Conservation (phyloP, 2,888 invertebrate species). For the Platycheirus albimanus region DNA sequence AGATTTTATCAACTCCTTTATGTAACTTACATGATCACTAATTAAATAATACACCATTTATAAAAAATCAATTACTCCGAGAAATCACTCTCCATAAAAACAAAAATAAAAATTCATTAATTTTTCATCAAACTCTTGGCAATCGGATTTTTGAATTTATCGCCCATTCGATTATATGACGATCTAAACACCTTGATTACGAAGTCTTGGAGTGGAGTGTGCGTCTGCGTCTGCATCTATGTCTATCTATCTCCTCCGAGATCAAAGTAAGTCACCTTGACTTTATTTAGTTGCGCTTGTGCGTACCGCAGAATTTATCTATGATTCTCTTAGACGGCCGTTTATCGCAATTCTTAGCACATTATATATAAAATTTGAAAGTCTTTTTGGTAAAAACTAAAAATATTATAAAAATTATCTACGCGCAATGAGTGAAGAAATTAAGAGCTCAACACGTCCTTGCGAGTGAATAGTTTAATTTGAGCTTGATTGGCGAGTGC, state of each 20-base stretch:
- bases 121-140: slow-evolving; percentile 29
- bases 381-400: slow-evolving; percentile 42
- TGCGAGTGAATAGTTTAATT: slow-evolving; percentile 16
- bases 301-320: slow-evolving; percentile 34
- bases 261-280: slow-evolving; percentile 58
- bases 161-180: slow-evolving; percentile 29
- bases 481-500: slow-evolving; percentile 1
- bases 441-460: slow-evolving; percentile 13
- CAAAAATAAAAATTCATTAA: slow-evolving; percentile 26
- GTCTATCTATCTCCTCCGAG: slow-evolving; percentile 22
- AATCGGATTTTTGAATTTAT: slow-evolving; percentile 48
- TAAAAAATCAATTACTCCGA: slow-evolving; percentile 32
- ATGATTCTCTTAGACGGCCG: slow-evolving; percentile 31
- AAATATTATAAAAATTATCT: not conserved
- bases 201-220: not conserved
- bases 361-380: slow-evolving; percentile 63
- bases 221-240: slow-evolving; percentile 4
- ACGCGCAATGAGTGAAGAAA: slow-evolving; percentile 12
- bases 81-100: slow-evolving; percentile 13
- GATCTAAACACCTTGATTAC: slow-evolving; percentile 45
- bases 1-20: slow-evolving; percentile 48
- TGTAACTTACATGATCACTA: slow-evolving; percentile 38
- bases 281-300: slow-evolving; percentile 46
- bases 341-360: slow-evolving; percentile 58
- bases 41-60: slow-evolving; percentile 49